These are phyloP conservation scores for Pangasianodon gigas DNA, from an alignment of 2,113 vertebrate species.

Conservation along the genomic window DNA sequence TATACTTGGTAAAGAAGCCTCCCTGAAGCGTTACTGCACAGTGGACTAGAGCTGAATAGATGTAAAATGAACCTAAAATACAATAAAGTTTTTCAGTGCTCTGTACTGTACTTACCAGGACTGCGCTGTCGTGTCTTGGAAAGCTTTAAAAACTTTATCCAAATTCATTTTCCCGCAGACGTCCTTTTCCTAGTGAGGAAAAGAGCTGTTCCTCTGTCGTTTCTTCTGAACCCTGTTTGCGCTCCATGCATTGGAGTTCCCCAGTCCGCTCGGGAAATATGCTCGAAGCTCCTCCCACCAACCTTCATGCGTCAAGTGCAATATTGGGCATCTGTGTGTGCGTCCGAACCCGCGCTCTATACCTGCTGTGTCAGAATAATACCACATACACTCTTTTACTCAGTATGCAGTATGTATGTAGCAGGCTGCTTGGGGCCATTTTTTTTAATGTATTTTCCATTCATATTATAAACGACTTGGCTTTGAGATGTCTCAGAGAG, in stretches of 20 bases:
- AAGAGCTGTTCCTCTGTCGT: slow-evolving; percentile 1
- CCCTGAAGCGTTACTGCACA: background rate
- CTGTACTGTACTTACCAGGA: slow-evolving; percentile 64
- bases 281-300: slow-evolving; percentile 74
- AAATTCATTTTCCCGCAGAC: slow-evolving; percentile 23
- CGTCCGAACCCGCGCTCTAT: background rate
- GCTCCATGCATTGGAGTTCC: slow-evolving; percentile 45
- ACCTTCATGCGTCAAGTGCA: slow-evolving; percentile 67
- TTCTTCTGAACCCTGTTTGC: slow-evolving; percentile 24
- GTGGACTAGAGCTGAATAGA: background rate
- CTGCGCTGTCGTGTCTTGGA: slow-evolving; percentile 27
- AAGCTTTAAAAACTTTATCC: slow-evolving; percentile 43
- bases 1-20: background rate
- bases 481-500: background rate
- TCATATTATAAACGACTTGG: background rate
- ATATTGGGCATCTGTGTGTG: slow-evolving; percentile 53
- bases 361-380: background rate
- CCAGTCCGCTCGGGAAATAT: slow-evolving; percentile 60
- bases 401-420: background rate
- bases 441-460: background rate
- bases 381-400: background rate
- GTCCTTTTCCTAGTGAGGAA: background rate
- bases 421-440: background rate
- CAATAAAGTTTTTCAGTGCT: background rate
- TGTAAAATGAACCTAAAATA: background rate